These are phyloP conservation scores for Drosophila chauvacae DNA, from an alignment of 1,140 invertebrate species.

Conservation along the genomic window DNA sequence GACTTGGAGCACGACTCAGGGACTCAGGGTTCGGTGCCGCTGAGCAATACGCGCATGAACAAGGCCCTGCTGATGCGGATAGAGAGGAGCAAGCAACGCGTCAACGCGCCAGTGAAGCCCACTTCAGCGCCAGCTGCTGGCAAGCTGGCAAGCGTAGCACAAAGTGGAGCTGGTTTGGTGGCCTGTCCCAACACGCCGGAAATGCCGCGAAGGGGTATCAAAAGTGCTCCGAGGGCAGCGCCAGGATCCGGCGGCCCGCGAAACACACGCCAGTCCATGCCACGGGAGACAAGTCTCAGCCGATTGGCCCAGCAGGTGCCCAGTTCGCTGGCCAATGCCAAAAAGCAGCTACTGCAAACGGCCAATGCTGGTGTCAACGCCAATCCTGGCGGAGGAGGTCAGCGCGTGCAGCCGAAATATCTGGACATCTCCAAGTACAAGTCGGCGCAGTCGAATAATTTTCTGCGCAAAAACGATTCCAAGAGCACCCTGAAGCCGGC, in stretches of 20 bases:
- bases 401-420: constrained; percentile 84
- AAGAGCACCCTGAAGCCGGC: constrained; percentile 86
- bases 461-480: constrained; percentile 86
- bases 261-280: constrained; percentile 78
- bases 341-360: constrained; percentile 82
- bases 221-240: constrained; percentile 63
- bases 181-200: constrained; percentile 86
- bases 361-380: constrained; percentile 54
- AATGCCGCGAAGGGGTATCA: constrained; percentile 83
- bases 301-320: constrained; percentile 80
- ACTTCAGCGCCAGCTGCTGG: constrained; percentile 72
- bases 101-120: constrained; percentile 59
- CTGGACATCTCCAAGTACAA: constrained; percentile 87
- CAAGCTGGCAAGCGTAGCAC: constrained; percentile 47
- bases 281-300: constrained; percentile 80
- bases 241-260: constrained; percentile 37
- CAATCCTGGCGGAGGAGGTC: constrained; percentile 10
- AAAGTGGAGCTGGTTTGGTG: constrained; percentile 67
- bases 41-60: constrained; percentile 86
- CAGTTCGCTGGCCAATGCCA: constrained; percentile 79
- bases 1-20: constrained; percentile 15
- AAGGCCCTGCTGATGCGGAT: constrained; percentile 85
- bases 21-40: constrained; percentile 49
- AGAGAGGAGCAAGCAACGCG: constrained; percentile 78
- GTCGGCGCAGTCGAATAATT: constrained; percentile 85